A percentile compares a stretch with the other conserved stretches of the same genome.
These are phyloP conservation scores for Dynastes tityus DNA, from an alignment of 2,888 invertebrate species.

Conservation along the genomic window DNA sequence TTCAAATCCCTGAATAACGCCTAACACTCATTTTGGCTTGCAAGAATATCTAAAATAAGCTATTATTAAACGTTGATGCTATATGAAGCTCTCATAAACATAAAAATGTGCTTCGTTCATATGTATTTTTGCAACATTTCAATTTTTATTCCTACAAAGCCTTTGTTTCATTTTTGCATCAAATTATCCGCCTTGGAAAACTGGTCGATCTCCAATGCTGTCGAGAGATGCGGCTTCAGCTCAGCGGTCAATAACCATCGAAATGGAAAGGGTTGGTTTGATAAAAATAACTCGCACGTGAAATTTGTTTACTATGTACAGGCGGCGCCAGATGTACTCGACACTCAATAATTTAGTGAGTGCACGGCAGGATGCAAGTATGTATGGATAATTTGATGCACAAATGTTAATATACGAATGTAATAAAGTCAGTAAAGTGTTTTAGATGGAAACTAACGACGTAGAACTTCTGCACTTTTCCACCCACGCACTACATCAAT, in stretches of 20 bases:
- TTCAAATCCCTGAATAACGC: too few species aligned
- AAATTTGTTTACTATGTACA: constrained; percentile 52
- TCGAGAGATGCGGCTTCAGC: constrained; percentile 44
- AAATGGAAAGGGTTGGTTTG: constrained; percentile 57
- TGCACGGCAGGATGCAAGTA: not conserved
- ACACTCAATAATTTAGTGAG: constrained; percentile 28
- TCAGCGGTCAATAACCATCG: constrained; percentile 57
- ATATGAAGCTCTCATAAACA: not conserved
- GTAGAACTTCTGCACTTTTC: too few species aligned
- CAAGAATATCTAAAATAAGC: too few species aligned
- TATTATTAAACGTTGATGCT: too few species aligned
- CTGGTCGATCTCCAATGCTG: constrained; percentile 37
- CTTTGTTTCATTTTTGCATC: constrained; percentile 41
- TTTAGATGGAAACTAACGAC: too few species aligned
- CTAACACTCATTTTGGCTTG: too few species aligned
- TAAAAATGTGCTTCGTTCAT: not conserved
- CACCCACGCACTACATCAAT: too few species aligned
- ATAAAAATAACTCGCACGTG: constrained; percentile 57
- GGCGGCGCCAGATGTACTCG: constrained; percentile 16
- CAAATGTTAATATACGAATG: too few species aligned
- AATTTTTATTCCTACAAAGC: constrained; percentile 36
- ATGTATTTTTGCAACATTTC: constrained; percentile 19
- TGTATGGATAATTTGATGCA: not conserved
- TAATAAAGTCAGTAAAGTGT: too few species aligned
- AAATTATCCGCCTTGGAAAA: constrained; percentile 32